A percentile compares a stretch with the other conserved stretches of the same genome.
Conservation (phyloP, 2,888 invertebrate species). For the Troglohyphantes excavatus region DNA sequence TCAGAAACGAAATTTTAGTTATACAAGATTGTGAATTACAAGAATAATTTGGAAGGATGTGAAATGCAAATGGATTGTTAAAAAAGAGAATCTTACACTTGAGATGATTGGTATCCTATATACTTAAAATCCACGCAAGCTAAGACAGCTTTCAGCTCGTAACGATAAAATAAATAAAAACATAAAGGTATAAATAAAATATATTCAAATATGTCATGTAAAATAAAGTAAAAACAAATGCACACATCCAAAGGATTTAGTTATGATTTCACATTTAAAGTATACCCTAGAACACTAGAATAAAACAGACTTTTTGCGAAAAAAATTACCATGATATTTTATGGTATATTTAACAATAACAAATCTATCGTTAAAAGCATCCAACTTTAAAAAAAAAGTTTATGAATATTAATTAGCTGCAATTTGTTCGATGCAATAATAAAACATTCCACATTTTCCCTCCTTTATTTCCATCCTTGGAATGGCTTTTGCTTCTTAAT, state of each 20-base stretch:
- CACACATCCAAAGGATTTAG: conserved; percentile 17
- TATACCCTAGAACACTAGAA: not conserved
- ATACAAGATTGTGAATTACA: too few species aligned
- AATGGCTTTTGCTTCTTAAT: conserved; percentile 22
- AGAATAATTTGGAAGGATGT: too few species aligned
- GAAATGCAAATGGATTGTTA: too few species aligned
- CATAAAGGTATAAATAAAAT: conserved; percentile 23
- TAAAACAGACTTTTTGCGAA: not conserved
- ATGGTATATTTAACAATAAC: not conserved
- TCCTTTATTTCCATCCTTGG: conserved; percentile 12
- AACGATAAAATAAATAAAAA: conserved; percentile 37
- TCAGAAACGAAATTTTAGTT: too few species aligned
- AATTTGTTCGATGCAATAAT: conserved; percentile 1
- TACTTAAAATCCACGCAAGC: not conserved
- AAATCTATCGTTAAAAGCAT: conserved; percentile 24
- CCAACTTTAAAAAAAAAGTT: conserved; percentile 19
- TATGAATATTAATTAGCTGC: not conserved
- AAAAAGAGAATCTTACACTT: not conserved
- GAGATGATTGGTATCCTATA: not conserved
- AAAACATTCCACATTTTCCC: conserved; percentile 7
- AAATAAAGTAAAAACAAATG: conserved; percentile 32
- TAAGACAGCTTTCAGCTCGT: not conserved
- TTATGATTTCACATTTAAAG: not conserved
- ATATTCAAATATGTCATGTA: not conserved
- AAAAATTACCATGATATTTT: not conserved